Percentiles rank a stretch among this genome's conserved stretches.
Conservation (phyloP, 2,888 invertebrate species). For the Anarsia innoxiella region DNA sequence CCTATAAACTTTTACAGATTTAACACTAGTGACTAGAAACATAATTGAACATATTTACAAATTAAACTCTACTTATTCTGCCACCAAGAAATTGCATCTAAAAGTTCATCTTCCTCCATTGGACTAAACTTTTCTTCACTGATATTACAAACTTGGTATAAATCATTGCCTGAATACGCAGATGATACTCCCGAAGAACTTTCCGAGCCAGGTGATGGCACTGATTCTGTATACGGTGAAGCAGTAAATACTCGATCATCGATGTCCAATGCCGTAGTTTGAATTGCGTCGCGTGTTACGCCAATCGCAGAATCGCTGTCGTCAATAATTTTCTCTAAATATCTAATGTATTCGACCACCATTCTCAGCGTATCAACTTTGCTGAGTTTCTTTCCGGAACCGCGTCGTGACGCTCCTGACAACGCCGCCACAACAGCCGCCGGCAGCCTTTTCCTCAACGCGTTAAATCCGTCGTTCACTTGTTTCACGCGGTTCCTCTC, state of each 20-base stretch:
- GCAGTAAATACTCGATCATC: slow-evolving; percentile 56
- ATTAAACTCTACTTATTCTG: slow-evolving; percentile 74
- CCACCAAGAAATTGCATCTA: slow-evolving; percentile 89
- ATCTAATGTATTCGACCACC: slow-evolving; percentile 93
- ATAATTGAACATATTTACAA: not conserved
- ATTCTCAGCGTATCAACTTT: slow-evolving; percentile 93
- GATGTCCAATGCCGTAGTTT: slow-evolving; percentile 32
- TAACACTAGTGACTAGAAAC: slow-evolving; percentile 35
- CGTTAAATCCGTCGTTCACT: slow-evolving; percentile 94
- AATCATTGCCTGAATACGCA: slow-evolving; percentile 39
- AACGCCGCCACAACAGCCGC: slow-evolving; percentile 83
- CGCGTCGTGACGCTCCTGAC: slow-evolving; percentile 78
- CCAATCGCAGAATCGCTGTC: slow-evolving; percentile 77
- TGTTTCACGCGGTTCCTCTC: slow-evolving; percentile 96
- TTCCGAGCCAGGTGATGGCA: slow-evolving; percentile 81
- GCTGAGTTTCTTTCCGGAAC: slow-evolving; percentile 88
- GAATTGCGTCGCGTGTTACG: slow-evolving; percentile 22
- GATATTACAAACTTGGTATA: slow-evolving; percentile 33
- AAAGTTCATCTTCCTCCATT: slow-evolving; percentile 88
- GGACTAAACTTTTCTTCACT: slow-evolving; percentile 70
- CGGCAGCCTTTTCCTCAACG: slow-evolving; percentile 89
- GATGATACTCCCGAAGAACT: slow-evolving; percentile 76
- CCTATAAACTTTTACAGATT: not conserved
- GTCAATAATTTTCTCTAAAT: slow-evolving; percentile 84
- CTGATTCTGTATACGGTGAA: slow-evolving; percentile 63